Conservation (phyloP, 2,113 vertebrate species). For the Dasyprocta punctata region DNA sequence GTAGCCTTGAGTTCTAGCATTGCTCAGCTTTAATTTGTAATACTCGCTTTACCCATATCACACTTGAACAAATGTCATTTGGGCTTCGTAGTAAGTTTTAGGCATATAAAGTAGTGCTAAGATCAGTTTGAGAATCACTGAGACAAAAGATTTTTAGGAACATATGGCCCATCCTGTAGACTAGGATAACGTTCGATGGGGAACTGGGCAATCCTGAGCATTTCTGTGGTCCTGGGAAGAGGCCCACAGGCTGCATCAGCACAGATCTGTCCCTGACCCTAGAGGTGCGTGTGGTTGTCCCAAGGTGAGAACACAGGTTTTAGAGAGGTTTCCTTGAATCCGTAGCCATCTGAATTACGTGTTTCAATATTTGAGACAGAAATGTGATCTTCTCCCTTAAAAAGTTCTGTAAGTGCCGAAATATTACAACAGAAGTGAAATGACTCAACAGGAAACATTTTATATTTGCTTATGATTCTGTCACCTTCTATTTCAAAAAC, state of each 20-base stretch:
- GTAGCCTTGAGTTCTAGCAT: not conserved
- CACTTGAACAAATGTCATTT: not conserved
- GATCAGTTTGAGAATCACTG: not conserved
- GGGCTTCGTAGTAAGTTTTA: not conserved
- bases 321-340: not conserved
- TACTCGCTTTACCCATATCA: not conserved
- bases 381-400: not conserved
- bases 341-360: not conserved
- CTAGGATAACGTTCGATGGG: not conserved
- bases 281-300: not conserved
- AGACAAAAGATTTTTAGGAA: not conserved
- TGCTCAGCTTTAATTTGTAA: not conserved
- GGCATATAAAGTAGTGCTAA: not conserved
- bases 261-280: not conserved
- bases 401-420: not conserved
- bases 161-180: not conserved
- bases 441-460: not conserved
- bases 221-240: not conserved
- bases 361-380: not conserved
- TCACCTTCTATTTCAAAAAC: not conserved
- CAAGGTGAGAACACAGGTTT: not conserved
- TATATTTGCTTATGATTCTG: not conserved
- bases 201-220: not conserved
- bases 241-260: not conserved
- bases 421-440: not conserved